Conservation (phyloP, 2,113 vertebrate species). For the Epinephelus cyanopodus region DNA sequence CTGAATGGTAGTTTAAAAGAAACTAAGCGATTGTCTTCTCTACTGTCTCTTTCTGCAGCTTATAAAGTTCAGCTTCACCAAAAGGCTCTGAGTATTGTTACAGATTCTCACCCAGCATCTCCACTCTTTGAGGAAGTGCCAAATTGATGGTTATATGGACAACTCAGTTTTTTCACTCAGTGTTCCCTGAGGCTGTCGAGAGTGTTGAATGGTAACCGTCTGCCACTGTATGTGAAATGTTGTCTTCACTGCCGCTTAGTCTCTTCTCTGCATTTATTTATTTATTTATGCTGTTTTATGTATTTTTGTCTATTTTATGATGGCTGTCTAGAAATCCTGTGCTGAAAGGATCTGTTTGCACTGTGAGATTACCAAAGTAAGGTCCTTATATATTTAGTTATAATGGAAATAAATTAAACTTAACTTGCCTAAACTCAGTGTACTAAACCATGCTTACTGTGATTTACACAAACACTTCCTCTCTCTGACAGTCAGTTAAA, state of each 20-base stretch:
- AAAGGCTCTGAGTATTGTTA: background rate
- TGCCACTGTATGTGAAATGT: background rate
- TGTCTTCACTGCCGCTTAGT: background rate
- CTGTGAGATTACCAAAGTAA: too few species aligned
- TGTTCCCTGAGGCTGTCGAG: background rate
- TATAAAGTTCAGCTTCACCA: background rate
- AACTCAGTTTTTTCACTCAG: background rate
- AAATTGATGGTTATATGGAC: background rate
- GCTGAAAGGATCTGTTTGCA: background rate
- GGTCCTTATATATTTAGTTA: too few species aligned
- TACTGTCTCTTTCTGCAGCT: background rate
- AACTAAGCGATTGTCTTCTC: background rate
- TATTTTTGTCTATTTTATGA: background rate
- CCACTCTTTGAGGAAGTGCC: background rate
- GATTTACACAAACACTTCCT: too few species aligned
- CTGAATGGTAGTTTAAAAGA: background rate
- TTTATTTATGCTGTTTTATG: too few species aligned
- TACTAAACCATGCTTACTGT: too few species aligned
- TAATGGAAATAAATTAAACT: too few species aligned
- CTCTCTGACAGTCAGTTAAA: too few species aligned
- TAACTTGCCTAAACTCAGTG: too few species aligned
- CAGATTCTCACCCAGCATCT: background rate
- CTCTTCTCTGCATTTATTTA: background rate
- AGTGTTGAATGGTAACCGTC: background rate
- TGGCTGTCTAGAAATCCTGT: background rate